These are phyloP conservation scores for Pharmacophagus antenor DNA, from an alignment of 2,888 invertebrate species.

Conservation along the genomic window DNA sequence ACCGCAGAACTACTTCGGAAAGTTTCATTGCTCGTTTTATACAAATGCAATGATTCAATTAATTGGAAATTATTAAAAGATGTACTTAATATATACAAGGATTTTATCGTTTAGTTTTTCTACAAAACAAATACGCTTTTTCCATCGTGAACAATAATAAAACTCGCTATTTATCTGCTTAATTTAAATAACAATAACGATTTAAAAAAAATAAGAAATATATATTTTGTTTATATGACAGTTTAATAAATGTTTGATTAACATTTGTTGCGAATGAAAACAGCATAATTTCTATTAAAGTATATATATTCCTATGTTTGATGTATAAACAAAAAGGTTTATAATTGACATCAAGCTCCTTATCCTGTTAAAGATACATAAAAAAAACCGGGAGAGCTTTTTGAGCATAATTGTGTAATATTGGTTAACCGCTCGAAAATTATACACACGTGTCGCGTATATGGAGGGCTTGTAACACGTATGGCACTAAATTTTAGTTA, in stretches of 20 bases:
- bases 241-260: not conserved
- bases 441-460: conserved; percentile 67
- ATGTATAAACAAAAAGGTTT: too few relatives aligned
- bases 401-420: conserved; percentile 46
- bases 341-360: not conserved
- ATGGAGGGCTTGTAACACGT: conserved; percentile 63
- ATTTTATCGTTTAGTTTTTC: not conserved
- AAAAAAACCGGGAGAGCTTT: conserved; percentile 40
- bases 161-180: too few relatives aligned
- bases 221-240: too few relatives aligned
- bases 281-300: not conserved
- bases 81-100: too few relatives aligned
- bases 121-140: not conserved
- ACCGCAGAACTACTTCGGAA: conserved; percentile 6
- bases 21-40: not conserved
- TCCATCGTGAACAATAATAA: not conserved
- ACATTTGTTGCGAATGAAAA: not conserved
- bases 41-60: not conserved
- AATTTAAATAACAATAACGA: too few relatives aligned
- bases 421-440: conserved; percentile 68
- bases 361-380: conserved; percentile 12
- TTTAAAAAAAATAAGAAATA: too few relatives aligned
- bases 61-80: conserved; percentile 1
- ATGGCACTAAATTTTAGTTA: conserved; percentile 75
- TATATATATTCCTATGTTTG: not conserved